Conservation (phyloP, 2,113 vertebrate species). For the Bufo bufo region DNA sequence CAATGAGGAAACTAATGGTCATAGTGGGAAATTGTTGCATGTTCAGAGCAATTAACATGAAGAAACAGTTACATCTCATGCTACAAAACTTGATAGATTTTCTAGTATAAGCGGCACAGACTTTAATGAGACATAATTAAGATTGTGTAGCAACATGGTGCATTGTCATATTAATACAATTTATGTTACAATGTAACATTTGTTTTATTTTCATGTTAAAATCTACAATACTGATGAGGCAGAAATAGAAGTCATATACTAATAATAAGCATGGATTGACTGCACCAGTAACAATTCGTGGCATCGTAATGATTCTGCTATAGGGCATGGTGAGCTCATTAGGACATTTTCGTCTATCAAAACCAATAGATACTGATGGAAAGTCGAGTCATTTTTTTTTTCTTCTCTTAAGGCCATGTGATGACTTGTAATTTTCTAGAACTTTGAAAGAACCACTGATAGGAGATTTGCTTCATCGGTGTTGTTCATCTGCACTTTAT, state of each 20-base stretch:
- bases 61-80: neutral
- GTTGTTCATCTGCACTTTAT: too few species aligned
- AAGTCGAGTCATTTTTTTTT: neutral
- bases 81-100: slow-evolving; percentile 8
- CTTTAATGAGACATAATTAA: slow-evolving; percentile 35
- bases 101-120: neutral
- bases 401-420: too few species aligned
- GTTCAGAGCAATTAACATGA: slow-evolving; percentile 17
- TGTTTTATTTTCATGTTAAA: slow-evolving; percentile 8
- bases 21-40: slow-evolving; percentile 15
- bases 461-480: too few species aligned
- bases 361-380: neutral
- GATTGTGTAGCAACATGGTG: slow-evolving; percentile 2
- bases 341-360: neutral
- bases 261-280: neutral
- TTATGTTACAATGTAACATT: neutral
- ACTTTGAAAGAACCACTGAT: neutral
- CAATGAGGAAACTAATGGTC: slow-evolving; percentile 22
- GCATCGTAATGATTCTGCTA: neutral
- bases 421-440: neutral
- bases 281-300: neutral
- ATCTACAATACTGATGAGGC: neutral
- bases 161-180: slow-evolving; percentile 33
- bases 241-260: neutral
- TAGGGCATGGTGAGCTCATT: neutral